Conservation (phyloP, 2,888 invertebrate genomes). For the Caenorhabditis imperialis region DNA sequence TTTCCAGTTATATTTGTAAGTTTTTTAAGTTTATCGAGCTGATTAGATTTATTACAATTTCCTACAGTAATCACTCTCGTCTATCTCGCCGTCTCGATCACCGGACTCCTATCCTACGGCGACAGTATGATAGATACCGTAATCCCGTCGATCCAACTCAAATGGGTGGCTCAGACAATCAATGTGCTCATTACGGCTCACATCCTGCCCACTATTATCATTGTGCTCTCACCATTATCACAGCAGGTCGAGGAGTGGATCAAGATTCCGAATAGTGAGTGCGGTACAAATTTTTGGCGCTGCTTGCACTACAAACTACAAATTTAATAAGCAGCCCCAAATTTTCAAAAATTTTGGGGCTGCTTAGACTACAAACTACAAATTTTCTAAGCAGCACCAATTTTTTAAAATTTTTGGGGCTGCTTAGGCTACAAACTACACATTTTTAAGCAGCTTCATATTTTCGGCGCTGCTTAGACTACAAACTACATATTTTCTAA, state of each 20-base stretch:
- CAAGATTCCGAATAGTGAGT: constrained; percentile 58
- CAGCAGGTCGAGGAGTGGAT: constrained; percentile 64
- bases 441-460: too few species aligned
- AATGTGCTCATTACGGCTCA: constrained; percentile 66
- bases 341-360: not conserved
- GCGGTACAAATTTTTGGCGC: not conserved
- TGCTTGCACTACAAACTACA: too few species aligned
- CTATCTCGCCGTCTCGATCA: constrained; percentile 59
- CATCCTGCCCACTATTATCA: constrained; percentile 59
- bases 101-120: constrained; percentile 63
- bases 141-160: constrained; percentile 61
- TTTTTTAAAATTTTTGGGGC: too few species aligned
- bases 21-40: not conserved
- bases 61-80: constrained; percentile 60
- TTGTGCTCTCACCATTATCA: constrained; percentile 60
- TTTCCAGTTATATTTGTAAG: constrained; percentile 57
- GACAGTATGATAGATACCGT: constrained; percentile 62
- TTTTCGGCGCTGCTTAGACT: too few species aligned
- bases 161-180: constrained; percentile 60
- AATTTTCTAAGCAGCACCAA: too few species aligned
- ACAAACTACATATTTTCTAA: not conserved
- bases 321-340: not conserved
- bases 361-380: not conserved
- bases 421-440: too few species aligned
- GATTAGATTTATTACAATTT: too few species aligned